Base-by-base conservation (phyloP, 2,113 vertebrate genomes). In the Cyprinus carpio region DNA sequence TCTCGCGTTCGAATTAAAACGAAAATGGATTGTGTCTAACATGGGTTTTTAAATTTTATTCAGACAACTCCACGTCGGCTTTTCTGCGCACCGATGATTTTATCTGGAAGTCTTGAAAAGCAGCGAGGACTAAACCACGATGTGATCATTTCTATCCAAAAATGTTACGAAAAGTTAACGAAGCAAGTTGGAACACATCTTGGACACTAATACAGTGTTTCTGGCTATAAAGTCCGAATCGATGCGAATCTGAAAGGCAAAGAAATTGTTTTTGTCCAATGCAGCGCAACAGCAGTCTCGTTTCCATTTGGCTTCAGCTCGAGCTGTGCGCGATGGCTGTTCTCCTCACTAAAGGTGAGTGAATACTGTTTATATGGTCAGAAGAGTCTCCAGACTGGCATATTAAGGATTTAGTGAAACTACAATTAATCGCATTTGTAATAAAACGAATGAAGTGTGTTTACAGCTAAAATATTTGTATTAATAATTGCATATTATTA, bases 241-340 rank as follows among this genome's bases (percentile, higher is more conserved):
- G 25, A 67, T 81, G 79, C 18, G 7, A 49, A 65, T 67, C 58
- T 65, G 16, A 67, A 27, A 51, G 62, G 40, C 9, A 67, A 51
- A 56, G 18, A 20, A 23, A 82, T 76, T 71, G 16, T 60, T 46
- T 81, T 84, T 40, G 43, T 46, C 93, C 92, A 92, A 96, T 96
- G 96, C 95, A 96, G 93, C 95, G 95, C 90, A 94, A 94, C 84
- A 92, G 94, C 90, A 95, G 94, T 90, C 94, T 94, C 90, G 91
- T 96, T 92, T 95, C 94, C 91, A 87, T 96, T 85, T 96, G 95
- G 95, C 95, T 96, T 88, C 96, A 96, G 91, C 93, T 96, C 89
- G 96, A 96, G 84, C 93, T 96, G 75, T 96, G 95, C 87, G 96
- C 96, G 87, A 95, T 96, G 95, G 95, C 95, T 43, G 92, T 96